Evolutionary conservation across 2,888 invertebrate genomes (phyloP).

Genomic region (Acheta domesticus): DNA sequence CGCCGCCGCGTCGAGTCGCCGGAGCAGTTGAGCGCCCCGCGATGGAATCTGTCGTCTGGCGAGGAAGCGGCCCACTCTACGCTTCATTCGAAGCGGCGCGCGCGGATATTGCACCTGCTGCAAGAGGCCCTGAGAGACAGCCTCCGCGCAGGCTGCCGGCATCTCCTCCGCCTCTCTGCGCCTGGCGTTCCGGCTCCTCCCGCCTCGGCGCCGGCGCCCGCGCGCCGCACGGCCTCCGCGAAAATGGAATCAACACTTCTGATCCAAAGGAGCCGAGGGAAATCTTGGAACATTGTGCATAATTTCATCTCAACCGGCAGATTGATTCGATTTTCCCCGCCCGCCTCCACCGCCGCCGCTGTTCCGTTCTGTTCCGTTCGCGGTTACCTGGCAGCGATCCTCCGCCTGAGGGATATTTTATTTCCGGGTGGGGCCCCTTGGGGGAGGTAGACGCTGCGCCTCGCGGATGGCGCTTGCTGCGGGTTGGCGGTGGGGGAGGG

Average conservation of each 20-base stretch:
- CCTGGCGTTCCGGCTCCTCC: no score
- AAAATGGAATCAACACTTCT: slow-evolving; percentile 18
- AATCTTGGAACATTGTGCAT: slow-evolving; percentile 18
- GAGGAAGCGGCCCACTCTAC: background rate
- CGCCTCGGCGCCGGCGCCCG: no score
- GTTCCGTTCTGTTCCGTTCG: background rate
- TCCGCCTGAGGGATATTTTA: background rate
- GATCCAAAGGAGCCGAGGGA: slow-evolving; percentile 7
- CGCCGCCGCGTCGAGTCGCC: no score
- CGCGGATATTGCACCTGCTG: background rate
- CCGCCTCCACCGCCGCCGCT: background rate
- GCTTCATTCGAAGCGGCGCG: background rate
- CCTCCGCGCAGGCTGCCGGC: background rate
- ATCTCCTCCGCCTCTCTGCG: no score
- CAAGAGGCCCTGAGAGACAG: background rate
- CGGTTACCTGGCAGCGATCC: background rate
- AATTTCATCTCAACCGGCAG: slow-evolving; percentile 9
- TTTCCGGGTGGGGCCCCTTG: background rate
- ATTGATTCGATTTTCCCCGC: background rate
- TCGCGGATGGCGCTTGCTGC: no score
- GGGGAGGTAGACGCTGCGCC: no score
- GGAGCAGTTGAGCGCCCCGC: background rate
- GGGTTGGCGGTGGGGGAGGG: no score
- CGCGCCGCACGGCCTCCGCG: background rate
- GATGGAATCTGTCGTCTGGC: background rate